Base-by-base conservation (phyloP, 2,113 vertebrate species). In the Chionodraco myersi region DNA sequence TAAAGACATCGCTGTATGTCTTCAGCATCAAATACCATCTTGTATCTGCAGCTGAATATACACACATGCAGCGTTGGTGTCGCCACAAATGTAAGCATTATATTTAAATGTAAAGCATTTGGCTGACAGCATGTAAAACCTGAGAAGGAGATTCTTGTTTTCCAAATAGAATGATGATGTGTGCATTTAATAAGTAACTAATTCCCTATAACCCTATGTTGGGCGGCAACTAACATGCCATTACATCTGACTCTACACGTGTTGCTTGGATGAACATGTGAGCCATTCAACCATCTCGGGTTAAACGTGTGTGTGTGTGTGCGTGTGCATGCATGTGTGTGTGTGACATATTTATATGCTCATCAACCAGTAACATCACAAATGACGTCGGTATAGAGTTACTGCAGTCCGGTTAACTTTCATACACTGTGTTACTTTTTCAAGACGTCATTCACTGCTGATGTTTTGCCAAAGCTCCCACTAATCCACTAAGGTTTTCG, bases 11-110 rank as follows among this genome's bases (percentile, higher is more conserved):
- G 30, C 12, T 66, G 56, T 48, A 13, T 86, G 64, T 74, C 7
- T 68, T 58, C 45, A 60, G 56, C 45, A 10, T 77, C 5, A 12
- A 45, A 64, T 62, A 45, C 49, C 64, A 47, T 26, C 72, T 68
- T 65, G 45, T 60, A 30, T 84, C 48, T 57, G 34, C 87, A 89
- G 80, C 87, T 88, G 76, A 56, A 48, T 62, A 84, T 71, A 71
- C 16, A 67, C 15, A 30, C 56, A 63, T 14, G 15, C 56, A n/a
- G 15, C 16, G 18, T 13, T 41, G 8, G 10, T 3, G 10, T 49
- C 0, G 3, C 10, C 66, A 15, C 4, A 3, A 16, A 16, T 10
- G 21, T 9, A 13, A 26, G 26, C 48, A 49, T 48, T 10, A 9
- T 44, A 2, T 23, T 36, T 36, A 23, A 9, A 45, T 21, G 11